Conservation (phyloP, 2,888 invertebrate species). For the Caenorhabditis sulstoni region DNA sequence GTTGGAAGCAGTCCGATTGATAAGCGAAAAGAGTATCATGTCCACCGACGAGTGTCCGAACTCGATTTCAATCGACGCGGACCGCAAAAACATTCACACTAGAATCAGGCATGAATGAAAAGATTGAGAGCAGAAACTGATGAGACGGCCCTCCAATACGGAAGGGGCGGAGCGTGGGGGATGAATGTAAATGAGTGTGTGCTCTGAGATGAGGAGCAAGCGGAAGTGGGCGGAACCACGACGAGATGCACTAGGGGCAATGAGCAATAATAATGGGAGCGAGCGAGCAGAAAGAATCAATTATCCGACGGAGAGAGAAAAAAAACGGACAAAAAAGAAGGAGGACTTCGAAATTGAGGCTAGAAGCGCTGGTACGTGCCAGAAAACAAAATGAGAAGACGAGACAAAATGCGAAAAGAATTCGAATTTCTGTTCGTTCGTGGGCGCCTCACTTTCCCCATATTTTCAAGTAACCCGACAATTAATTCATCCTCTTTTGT, state of each 20-base stretch:
- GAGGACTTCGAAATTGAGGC: constrained; percentile 19
- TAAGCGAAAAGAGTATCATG: constrained; percentile 55
- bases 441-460: too few species aligned
- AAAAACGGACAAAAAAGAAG: not conserved
- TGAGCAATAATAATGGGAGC: constrained; percentile 13
- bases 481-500: too few species aligned
- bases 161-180: not conserved
- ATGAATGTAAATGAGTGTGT: not conserved
- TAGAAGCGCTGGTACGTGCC: too few species aligned
- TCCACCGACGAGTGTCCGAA: not conserved
- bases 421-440: too few species aligned
- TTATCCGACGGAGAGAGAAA: not conserved
- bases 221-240: not conserved
- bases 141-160: too few species aligned
- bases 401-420: too few species aligned
- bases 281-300: constrained; percentile 3
- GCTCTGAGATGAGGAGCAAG: not conserved
- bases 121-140: too few species aligned
- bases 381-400: too few species aligned
- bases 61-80: not conserved
- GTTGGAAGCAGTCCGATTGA: constrained; percentile 60
- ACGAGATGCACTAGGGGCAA: not conserved
- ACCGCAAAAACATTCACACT: constrained; percentile 28
- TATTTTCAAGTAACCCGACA: too few species aligned
- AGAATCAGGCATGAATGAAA: not conserved